A percentile compares a stretch with the other conserved stretches of the same genome.
Evolutionary conservation across 2,797 vertebrate genomes (phyloP).

Genomic region (Typhlichthys eigenmanni): DNA sequence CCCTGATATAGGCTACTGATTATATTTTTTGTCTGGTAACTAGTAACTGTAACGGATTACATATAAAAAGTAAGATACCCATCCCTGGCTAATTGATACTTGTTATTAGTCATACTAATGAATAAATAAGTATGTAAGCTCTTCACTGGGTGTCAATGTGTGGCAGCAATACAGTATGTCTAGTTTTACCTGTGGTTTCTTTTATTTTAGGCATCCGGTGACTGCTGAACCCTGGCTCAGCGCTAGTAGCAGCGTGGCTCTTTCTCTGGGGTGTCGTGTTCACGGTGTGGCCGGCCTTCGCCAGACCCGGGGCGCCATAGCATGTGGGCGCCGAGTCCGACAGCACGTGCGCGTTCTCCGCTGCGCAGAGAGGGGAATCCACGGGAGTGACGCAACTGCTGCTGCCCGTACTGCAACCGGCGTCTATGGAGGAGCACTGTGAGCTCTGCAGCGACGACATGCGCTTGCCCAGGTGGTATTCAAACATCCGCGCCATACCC

Average conservation of each 20-base stretch:
- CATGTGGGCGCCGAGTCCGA: conserved; percentile 68
- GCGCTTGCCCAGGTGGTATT: conserved; percentile 91
- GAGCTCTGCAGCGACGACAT: conserved; percentile 95
- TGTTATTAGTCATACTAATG: conserved; percentile 4
- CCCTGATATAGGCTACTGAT: no score
- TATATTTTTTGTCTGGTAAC: no score
- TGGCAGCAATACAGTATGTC: conserved; percentile 42
- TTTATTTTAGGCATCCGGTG: conserved; percentile 96
- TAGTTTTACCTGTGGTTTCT: conserved; percentile 99
- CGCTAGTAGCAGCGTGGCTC: conserved; percentile 85
- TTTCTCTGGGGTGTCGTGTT: conserved; percentile 87
- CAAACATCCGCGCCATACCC: conserved; percentile 81
- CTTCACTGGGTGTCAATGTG: conserved; percentile 2
- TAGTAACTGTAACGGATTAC: no score
- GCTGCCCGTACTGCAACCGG: conserved; percentile 92
- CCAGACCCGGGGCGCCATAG: conserved; percentile 76
- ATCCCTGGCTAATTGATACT: not conserved
- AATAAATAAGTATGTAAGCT: conserved; percentile 15
- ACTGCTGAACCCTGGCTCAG: conserved; percentile 86
- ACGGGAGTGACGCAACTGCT: conserved; percentile 89
- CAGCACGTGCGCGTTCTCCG: conserved; percentile 84
- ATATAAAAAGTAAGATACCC: no score
- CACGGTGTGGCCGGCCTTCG: conserved; percentile 77
- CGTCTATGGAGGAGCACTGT: conserved; percentile 95
- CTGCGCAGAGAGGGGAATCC: conserved; percentile 90